Evolutionary conservation across 2,113 vertebrate genomes (phyloP).

Genomic region (Sinosuthora webbiana): DNA sequence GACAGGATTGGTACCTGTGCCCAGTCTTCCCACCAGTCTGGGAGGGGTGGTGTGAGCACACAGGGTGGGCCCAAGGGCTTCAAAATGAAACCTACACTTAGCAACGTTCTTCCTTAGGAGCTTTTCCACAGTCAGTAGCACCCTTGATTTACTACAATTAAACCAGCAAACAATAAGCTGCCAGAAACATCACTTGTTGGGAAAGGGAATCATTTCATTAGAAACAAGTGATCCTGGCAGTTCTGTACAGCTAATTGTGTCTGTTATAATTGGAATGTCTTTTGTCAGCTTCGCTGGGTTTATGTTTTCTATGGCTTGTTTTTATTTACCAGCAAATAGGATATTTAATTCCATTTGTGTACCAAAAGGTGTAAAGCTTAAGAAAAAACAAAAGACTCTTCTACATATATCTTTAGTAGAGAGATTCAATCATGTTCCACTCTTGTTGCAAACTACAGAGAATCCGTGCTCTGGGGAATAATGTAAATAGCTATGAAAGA

Average conservation of each 20-base stretch:
- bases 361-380: not conserved
- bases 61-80: not conserved
- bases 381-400: not conserved
- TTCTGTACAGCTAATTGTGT: not conserved
- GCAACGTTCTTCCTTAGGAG: not conserved
- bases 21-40: not conserved
- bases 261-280: not conserved
- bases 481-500: not conserved
- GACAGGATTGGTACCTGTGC: not conserved
- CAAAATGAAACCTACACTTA: not conserved
- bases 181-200: not conserved
- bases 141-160: not conserved
- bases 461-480: not conserved
- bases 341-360: slow-evolving; percentile 1
- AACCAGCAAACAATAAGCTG: not conserved
- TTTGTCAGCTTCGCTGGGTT: not conserved
- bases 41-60: not conserved
- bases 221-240: not conserved
- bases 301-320: not conserved
- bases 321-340: not conserved
- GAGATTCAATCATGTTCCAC: not conserved
- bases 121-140: not conserved
- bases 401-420: not conserved
- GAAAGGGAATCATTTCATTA: not conserved
- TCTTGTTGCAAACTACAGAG: not conserved